Evolutionary conservation across 2,113 vertebrate species (phyloP), one percentile per base, ranked within the genome.

Genomic region (Panurus biarmicus): DNA sequence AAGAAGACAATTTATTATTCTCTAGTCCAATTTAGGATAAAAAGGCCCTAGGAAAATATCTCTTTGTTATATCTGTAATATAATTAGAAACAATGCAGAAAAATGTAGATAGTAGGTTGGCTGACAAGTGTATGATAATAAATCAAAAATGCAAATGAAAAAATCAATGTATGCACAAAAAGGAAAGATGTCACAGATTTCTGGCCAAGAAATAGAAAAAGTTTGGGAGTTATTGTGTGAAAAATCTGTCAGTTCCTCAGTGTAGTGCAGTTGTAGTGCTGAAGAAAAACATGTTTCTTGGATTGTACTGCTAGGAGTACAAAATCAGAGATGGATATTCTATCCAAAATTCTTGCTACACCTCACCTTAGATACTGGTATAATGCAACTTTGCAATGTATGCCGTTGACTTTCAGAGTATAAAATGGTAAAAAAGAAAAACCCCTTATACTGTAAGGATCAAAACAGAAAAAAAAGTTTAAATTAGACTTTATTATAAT

Each of bases 71-170:
- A 82, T 48, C 11, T 50, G 44, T 50, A 78, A 40, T 38, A 82
- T 74, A 70, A 58, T 33, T 62, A 94, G 47, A 93, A 94, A 79
- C 11, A 71, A 77, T 28, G 33, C 17, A 44, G 70, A 61, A 90
- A 90, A 60, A 51, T 75, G 84, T 90, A 93, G 67, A 45, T 83
- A 31, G 16, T 31, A 65, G 29, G 54, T 79, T 24, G 61, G 56
- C 81, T 87, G 86, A 71, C 38, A 87, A 88, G 45, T 0, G 0
- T 42, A 65, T 75, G 64, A 91, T 93, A 80, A 96, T 91, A 94
- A 70, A 91, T 93, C 4, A 62, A 23, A 88, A 76, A 93, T 94
- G 96, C 64, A 95, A 96, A 96, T 75, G 9, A 60, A 93, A 93
- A 79, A 95, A 69, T 73, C 82, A 51, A 51, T 85, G 22, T 71